These are phyloP conservation scores for Cisticola juncidis DNA, from an alignment of 2,113 vertebrate species.

Conservation along the genomic window DNA sequence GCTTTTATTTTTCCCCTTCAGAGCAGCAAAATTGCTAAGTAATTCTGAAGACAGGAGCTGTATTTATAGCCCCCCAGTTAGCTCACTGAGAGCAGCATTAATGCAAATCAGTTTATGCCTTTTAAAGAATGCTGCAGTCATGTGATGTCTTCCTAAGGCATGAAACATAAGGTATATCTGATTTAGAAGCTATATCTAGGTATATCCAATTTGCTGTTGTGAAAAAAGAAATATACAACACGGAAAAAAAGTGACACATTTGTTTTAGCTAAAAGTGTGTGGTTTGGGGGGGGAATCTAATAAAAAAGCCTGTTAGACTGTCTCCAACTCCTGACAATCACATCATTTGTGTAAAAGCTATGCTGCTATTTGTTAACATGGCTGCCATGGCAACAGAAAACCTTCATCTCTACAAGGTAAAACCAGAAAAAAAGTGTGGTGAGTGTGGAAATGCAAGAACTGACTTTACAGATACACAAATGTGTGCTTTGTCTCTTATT, in stretches of 20 bases:
- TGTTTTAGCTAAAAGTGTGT: background rate
- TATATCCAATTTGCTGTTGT: background rate
- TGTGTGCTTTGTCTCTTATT: background rate
- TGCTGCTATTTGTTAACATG: slow-evolving; percentile 41
- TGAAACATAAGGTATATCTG: background rate
- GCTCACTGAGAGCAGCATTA: background rate
- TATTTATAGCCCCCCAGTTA: slow-evolving; percentile 21
- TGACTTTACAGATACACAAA: background rate
- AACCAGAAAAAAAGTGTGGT: background rate
- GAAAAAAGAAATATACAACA: background rate
- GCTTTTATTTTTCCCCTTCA: background rate
- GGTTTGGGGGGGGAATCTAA: background rate
- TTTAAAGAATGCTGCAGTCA: slow-evolving; percentile 24
- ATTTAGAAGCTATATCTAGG: background rate
- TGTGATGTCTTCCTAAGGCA: background rate
- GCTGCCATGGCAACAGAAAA: slow-evolving; percentile 28
- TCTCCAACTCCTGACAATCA: background rate
- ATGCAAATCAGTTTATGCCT: slow-evolving; percentile 30
- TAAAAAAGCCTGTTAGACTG: background rate
- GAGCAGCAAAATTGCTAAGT: slow-evolving; percentile 22
- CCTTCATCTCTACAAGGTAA: slow-evolving; percentile 18
- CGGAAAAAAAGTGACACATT: background rate
- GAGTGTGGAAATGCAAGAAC: background rate
- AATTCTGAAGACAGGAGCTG: background rate
- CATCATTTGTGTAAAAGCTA: background rate